Conservation (phyloP, 2,113 vertebrate genomes). For the Hydropotes inermis region DNA sequence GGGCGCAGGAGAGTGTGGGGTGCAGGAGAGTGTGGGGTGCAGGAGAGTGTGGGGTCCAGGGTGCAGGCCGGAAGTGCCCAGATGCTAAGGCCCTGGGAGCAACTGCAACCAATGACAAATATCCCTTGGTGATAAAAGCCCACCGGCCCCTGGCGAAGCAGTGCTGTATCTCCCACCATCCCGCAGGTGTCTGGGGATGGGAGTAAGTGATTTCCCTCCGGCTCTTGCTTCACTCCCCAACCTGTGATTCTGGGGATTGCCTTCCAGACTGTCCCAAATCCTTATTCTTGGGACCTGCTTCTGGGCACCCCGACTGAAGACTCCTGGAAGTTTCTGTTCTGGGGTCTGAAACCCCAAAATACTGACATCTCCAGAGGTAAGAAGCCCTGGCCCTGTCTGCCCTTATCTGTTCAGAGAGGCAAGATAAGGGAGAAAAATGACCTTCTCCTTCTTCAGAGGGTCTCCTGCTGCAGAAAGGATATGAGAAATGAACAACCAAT, state of each 20-base stretch:
- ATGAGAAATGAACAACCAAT: fast-evolving
- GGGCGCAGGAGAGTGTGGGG: too few relatives aligned
- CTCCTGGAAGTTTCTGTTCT: not conserved
- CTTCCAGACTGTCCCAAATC: not conserved
- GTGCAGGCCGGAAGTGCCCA: not conserved
- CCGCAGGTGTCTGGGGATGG: not conserved
- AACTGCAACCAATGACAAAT: not conserved
- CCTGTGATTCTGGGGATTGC: not conserved
- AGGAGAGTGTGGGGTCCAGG: not conserved
- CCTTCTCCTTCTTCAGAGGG: not conserved
- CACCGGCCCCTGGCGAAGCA: not conserved
- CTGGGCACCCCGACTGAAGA: not conserved
- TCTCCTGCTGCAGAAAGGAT: not conserved
- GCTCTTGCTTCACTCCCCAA: not conserved
- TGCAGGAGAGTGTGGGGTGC: not conserved
- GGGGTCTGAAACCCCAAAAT: not conserved
- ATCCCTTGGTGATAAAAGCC: not conserved
- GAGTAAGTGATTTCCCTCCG: not conserved
- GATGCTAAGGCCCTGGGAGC: not conserved
- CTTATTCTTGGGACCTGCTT: not conserved
- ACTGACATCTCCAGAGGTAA: not conserved
- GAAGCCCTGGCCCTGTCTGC: not conserved
- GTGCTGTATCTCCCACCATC: not conserved
- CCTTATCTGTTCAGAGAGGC: not conserved
- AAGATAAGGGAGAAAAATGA: not conserved